Conservation (phyloP, 2,888 invertebrate genomes). For the Orthosia incerta region DNA sequence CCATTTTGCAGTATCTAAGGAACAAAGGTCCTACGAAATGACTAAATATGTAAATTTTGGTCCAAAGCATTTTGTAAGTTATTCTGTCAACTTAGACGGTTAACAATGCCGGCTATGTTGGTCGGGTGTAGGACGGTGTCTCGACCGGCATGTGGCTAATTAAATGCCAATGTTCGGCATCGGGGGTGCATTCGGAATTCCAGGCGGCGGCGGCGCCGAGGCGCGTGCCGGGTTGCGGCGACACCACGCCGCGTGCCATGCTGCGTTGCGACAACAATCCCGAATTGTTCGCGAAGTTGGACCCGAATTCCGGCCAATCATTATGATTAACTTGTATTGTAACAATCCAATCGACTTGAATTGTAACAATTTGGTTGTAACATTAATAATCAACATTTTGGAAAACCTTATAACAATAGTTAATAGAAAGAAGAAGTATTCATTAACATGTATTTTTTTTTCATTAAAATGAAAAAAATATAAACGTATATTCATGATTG, state of each 20-base stretch:
- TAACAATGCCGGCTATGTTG: conserved; percentile 85
- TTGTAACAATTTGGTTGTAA: conserved; percentile 8
- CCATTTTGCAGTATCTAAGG: background rate
- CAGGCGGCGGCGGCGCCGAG: conserved; percentile 75
- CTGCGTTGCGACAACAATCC: conserved; percentile 77
- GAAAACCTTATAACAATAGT: no score
- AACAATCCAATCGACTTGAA: conserved; percentile 20
- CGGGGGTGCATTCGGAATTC: conserved; percentile 82
- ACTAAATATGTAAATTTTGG: conserved; percentile 66
- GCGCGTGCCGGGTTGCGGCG: conserved; percentile 71
- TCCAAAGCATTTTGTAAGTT: conserved; percentile 77
- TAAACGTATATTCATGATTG: conserved; percentile 36
- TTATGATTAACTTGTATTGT: conserved; percentile 46
- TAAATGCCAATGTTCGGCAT: conserved; percentile 87
- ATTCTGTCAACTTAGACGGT: conserved; percentile 82
- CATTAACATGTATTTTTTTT: no score
- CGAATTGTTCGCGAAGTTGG: conserved; percentile 82
- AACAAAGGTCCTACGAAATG: background rate
- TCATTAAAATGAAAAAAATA: conserved; percentile 18
- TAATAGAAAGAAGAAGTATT: no score
- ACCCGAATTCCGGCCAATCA: conserved; percentile 60
- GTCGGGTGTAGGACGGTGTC: conserved; percentile 76
- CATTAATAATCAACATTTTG: no score
- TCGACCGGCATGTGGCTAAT: conserved; percentile 88
- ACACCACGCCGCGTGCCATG: conserved; percentile 80